Conservation (phyloP, 1,140 invertebrate species). For the Uloborus diversus region DNA sequence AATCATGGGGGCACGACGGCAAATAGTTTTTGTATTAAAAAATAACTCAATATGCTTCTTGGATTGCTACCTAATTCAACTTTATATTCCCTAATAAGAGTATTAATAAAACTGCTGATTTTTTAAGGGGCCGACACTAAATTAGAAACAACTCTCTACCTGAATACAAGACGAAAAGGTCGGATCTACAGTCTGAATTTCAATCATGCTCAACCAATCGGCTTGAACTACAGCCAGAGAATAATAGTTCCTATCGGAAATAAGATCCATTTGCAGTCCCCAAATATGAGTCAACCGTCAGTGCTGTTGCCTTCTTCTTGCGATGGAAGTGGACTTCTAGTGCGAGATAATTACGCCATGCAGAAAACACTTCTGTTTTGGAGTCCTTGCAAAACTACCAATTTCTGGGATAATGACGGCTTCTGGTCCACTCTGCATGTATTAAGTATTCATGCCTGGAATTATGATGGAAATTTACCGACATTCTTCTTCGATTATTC, state of each 20-base stretch:
- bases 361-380: background rate
- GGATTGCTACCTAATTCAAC: too few relatives aligned
- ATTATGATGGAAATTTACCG: constrained; percentile 31
- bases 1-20: too few relatives aligned
- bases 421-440: constrained; percentile 37
- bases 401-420: background rate
- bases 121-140: constrained; percentile 9
- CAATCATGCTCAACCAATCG: constrained; percentile 67
- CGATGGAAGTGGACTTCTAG: constrained; percentile 7
- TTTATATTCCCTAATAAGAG: too few relatives aligned
- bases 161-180: constrained; percentile 12
- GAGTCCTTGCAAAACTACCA: constrained; percentile 12
- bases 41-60: too few relatives aligned
- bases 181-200: constrained; percentile 67
- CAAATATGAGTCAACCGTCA: constrained; percentile 59
- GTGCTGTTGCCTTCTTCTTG: background rate
- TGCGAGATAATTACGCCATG: background rate
- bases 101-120: background rate
- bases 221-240: constrained; percentile 68
- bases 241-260: constrained; percentile 71
- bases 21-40: too few relatives aligned
- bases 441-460: constrained; percentile 20
- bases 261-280: constrained; percentile 67
- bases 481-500: constrained; percentile 14
- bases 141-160: constrained; percentile 26